Evolutionary conservation across 2,797 vertebrate genomes (phyloP), one percentile per base, ranked within the genome.

Genomic region (Malacoraja senta): DNA sequence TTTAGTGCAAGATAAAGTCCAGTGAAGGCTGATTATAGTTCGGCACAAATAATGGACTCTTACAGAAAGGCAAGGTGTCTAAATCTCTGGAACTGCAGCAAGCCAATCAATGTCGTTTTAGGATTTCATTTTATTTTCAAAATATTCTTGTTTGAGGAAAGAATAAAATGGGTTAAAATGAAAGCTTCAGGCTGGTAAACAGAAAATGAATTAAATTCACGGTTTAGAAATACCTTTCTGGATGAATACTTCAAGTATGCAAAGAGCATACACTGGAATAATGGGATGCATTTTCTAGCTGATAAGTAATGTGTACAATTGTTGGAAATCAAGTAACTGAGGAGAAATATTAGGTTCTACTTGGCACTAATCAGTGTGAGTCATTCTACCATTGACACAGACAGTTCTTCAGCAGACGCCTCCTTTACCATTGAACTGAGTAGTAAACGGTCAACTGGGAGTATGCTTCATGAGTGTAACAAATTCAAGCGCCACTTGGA

Each of bases 371-470:
- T 91, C 65, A 91, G 17, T 24, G 21, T 72, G 88, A 91, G 65
- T 71, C 65, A 91, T 91, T 91, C 63, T 32, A 38, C 8, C 32
- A 72, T 91, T 72, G 65, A 44, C 86, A 91, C 63, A 91, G 88
- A 91, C 88, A 91, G 32, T 72, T 91, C 88, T 71, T 68, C 88
- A 72, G 32, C 12, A 71, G 88, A 91, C 68, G 65, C 88, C 68
- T 91, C 63, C 88, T 91, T 72, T 32, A 9, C 65, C 71, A 72
- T 91, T 91, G 88, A 91, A 91, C 88, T 71, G 63, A 91, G 32
- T 72, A 72, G 88, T 91, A 91, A 91, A 72, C 26, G 88, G 88
- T 72, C 88, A 91, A 13, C 88, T 71, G 88, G 88, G 88, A 91
- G 63, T 91, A 65, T 38, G 68, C 35, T 91, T 91, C 65, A 72